Evolutionary conservation across 2,113 vertebrate species (phyloP), one percentile per base, ranked within the genome.

Genomic region (Lagenorhynchus albirostris): DNA sequence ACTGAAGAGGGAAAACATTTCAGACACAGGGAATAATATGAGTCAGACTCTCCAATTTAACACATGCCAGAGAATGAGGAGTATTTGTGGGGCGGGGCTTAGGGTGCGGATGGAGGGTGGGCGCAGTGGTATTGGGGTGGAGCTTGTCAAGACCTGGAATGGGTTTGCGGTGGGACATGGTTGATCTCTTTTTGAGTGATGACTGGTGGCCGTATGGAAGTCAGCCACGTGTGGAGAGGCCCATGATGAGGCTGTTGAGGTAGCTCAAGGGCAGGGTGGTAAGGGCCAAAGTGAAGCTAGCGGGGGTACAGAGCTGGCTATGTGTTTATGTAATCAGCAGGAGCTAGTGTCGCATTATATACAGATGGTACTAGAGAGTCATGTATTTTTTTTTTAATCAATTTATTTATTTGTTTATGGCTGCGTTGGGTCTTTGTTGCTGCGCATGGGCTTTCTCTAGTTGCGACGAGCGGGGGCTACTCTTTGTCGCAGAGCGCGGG

Each of bases 351-450:
- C 70, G 88, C 63, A 70, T 76, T 74, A 17, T 26, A 4, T 53
- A 3, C 55, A 41, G 25, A 11, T 62, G 58, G 29, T 33, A 44
- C 23, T 17, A 79, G 83, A 47, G 29, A 93, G 31, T 14, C 29
- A 21, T 5, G 17, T 53, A 6, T 53, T 53, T 0, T 17, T 6
- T 53, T 17, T 5, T 53, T 1, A 17, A 53, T 53, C 14, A 0
- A 53, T 53, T 53, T 53, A 53, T 50, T 50, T 50, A 53, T 17
- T 53, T 53, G 17, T 53, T 53, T 53, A 6, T 53, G 53, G 53
- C 53, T 17, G 53, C 5, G 0, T 53, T 53, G 53, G 53, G 53
- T 17, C 53, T 53, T 17, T 0, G 15, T 53, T 17, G 50, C 50
- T 53, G 53, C 0, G 5, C 5, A 5, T 1, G 53, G 53, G 53